A percentile compares a stretch with the other conserved stretches of the same genome.
Conservation (phyloP, 2,797 vertebrate species). For the Chromobotia macracanthus region DNA sequence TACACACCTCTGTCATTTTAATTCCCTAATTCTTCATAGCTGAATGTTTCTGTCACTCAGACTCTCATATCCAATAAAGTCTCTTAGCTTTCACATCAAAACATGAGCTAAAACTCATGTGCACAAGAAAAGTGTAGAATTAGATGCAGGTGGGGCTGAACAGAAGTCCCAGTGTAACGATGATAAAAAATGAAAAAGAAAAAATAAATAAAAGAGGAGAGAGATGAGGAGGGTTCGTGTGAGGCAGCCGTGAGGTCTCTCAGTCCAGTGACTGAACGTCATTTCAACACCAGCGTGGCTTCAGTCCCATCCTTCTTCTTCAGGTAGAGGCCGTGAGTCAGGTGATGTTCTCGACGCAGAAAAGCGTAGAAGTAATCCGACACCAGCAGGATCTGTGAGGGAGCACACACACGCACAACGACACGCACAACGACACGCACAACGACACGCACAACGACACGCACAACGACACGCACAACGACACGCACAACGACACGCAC, state of each 20-base stretch:
- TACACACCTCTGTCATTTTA: background rate
- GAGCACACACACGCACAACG: background rate
- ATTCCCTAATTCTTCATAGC: background rate
- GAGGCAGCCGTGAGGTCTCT: background rate
- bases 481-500: too few species aligned
- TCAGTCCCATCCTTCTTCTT: slow-evolving; percentile 91
- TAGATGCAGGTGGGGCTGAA: background rate
- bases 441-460: too few species aligned
- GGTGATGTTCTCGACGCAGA: slow-evolving; percentile 92
- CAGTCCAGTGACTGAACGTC: slow-evolving; percentile 51
- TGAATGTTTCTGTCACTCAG: background rate
- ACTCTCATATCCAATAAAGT: slow-evolving; percentile 12
- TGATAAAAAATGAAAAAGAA: background rate
- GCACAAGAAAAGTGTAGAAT: background rate
- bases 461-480: too few species aligned
- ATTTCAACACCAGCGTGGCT: slow-evolving; percentile 91
- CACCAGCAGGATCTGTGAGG: slow-evolving; percentile 89
- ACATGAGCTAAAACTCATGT: slow-evolving; percentile 9
- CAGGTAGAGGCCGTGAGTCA: slow-evolving; percentile 88
- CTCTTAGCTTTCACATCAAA: slow-evolving; percentile 26
- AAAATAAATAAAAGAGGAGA: too few species aligned
- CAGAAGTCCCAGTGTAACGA: background rate
- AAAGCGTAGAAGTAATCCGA: slow-evolving; percentile 98
- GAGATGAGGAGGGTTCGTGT: too few species aligned
- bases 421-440: background rate